Evolutionary conservation across 2,888 invertebrate species (phyloP).

Genomic region (Eristalinus aeneus): DNA sequence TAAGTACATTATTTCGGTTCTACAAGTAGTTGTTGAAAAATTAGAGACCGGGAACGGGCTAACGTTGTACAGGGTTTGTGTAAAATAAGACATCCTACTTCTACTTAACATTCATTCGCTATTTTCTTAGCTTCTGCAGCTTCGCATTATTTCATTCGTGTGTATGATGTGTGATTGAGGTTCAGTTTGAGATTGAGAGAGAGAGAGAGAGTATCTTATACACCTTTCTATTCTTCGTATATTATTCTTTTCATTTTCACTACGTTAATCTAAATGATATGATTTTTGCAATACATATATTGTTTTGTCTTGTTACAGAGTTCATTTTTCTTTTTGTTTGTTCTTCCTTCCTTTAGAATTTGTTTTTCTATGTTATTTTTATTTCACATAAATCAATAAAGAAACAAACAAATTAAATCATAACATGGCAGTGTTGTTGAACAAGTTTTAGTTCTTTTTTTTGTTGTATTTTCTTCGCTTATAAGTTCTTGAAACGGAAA

Average conservation of each 20-base stretch:
- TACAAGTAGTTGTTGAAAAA: too few species aligned
- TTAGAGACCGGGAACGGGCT: not conserved
- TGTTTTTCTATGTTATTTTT: conserved; percentile 2
- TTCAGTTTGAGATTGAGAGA: not conserved
- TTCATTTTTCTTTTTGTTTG: conserved; percentile 17
- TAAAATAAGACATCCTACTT: too few species aligned
- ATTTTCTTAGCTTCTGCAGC: conserved; percentile 14
- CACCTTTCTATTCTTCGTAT: conserved; percentile 63
- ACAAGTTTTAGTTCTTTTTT: conserved; percentile 32
- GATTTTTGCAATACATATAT: conserved; percentile 65
- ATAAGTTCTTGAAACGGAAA: conserved; percentile 31
- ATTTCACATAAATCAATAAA: conserved; percentile 19
- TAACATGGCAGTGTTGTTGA: conserved; percentile 69
- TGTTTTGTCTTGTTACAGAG: conserved; percentile 60
- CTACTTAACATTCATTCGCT: conserved; percentile 66
- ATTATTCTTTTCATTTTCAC: conserved; percentile 45
- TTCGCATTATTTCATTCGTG: conserved; percentile 34
- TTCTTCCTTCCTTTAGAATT: conserved; percentile 32
- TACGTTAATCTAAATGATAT: conserved; percentile 71
- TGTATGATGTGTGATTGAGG: not conserved
- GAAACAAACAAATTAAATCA: conserved; percentile 18
- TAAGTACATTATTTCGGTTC: conserved; percentile 52
- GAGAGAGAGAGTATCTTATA: conserved; percentile 65
- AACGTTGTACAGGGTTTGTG: conserved; percentile 27
- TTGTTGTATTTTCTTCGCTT: conserved; percentile 3